Percentiles rank a stretch among this genome's conserved stretches.
Conservation (phyloP, 2,888 invertebrate species). For the Priocnemis perturbator region DNA sequence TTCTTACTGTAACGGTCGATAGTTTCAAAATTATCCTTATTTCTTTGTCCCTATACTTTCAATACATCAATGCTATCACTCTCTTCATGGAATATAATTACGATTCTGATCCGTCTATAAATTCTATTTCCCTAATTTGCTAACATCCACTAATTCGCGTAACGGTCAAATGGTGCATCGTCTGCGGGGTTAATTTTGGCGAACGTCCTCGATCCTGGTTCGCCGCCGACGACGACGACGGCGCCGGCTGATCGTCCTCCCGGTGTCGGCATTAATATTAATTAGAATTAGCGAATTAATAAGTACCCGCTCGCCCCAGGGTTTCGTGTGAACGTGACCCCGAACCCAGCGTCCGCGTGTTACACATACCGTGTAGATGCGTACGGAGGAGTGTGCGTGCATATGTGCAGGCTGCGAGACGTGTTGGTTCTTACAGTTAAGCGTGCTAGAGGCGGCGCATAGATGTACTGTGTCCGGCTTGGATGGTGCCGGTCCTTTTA, state of each 20-base stretch:
- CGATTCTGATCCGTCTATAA: too few relatives aligned
- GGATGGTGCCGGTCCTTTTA: neutral
- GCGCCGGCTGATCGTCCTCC: constrained; percentile 7
- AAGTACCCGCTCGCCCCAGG: constrained; percentile 40
- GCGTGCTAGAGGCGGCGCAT: constrained; percentile 13
- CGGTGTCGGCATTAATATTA: constrained; percentile 64
- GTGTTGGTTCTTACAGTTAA: constrained; percentile 26
- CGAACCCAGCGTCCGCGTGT: constrained; percentile 28
- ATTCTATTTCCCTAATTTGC: too few relatives aligned
- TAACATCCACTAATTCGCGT: too few relatives aligned
- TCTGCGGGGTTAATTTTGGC: too few relatives aligned
- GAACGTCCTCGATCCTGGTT: neutral
- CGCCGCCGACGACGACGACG: neutral
- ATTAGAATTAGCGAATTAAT: constrained; percentile 67
- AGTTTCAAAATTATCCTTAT: too few relatives aligned
- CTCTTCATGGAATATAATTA: too few relatives aligned
- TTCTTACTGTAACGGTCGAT: too few relatives aligned
- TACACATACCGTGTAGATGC: constrained; percentile 16
- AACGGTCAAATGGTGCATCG: too few relatives aligned
- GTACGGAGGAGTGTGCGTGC: constrained; percentile 1
- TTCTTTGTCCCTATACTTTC: too few relatives aligned
- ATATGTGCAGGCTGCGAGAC: neutral
- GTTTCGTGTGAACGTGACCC: constrained; percentile 73
- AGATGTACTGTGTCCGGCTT: constrained; percentile 18
- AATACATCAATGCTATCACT: too few relatives aligned